Evolutionary conservation across 2,888 invertebrate species (phyloP).

Genomic region (Drosophila cracens): DNA sequence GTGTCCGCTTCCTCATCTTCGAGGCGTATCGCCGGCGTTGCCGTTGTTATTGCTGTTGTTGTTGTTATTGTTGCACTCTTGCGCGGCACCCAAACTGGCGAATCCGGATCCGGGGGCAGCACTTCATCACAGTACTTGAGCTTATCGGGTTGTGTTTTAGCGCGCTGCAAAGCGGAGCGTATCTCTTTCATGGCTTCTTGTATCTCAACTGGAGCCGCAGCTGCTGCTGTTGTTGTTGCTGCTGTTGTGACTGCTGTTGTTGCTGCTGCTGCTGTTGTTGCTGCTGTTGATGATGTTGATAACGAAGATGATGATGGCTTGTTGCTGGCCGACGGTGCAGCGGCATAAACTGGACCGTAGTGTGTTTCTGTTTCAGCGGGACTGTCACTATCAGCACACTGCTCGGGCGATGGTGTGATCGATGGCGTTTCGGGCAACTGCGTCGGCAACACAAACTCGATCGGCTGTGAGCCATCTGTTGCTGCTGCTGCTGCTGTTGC

Average conservation of each 20-base stretch:
- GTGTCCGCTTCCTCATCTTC: slow-evolving; percentile 96
- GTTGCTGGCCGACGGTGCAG: slow-evolving; percentile 23
- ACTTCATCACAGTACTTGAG: slow-evolving; percentile 83
- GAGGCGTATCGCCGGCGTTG: slow-evolving; percentile 48
- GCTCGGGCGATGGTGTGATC: slow-evolving; percentile 29
- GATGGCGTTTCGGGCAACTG: slow-evolving; percentile 28
- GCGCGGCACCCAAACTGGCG: slow-evolving; percentile 85
- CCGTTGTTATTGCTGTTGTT: slow-evolving; percentile 3
- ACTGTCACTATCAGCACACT: slow-evolving; percentile 34
- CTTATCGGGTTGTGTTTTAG: slow-evolving; percentile 84
- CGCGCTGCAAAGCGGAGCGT: slow-evolving; percentile 89
- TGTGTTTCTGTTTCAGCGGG: slow-evolving; percentile 43
- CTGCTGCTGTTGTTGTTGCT: slow-evolving; percentile 61
- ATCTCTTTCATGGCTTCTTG: slow-evolving; percentile 92
- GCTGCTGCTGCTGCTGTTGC: slow-evolving; percentile 26
- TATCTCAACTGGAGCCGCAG: slow-evolving; percentile 87
- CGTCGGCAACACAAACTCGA: slow-evolving; percentile 40
- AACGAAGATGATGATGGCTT: slow-evolving; percentile 7
- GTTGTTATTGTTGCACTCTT: slow-evolving; percentile 41
- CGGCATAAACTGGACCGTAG: slow-evolving; percentile 82
- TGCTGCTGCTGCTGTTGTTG: slow-evolving; percentile 86
- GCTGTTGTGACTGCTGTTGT: not conserved
- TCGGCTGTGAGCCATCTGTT: slow-evolving; percentile 44
- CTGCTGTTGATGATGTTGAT: slow-evolving; percentile 62
- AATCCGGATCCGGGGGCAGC: slow-evolving; percentile 81